Base-by-base conservation (phyloP, 1,140 invertebrate genomes). In the Drosophila carrolli region DNA sequence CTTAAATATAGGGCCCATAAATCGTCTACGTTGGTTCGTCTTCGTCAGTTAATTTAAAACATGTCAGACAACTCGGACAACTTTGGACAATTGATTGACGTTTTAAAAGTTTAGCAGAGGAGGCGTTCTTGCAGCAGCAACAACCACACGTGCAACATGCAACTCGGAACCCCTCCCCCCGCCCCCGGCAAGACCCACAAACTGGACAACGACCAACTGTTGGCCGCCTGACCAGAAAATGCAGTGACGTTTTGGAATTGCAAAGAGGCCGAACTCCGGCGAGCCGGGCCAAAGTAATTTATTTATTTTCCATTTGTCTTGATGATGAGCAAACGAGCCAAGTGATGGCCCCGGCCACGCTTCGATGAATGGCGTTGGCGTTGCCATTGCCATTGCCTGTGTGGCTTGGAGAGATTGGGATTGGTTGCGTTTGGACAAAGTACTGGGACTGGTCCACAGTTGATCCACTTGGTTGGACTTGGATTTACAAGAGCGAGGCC, bases 41-140 rank as follows among this genome's bases (percentile, higher is more conserved):
- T 89, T 90, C 84, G 84, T 89, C 84, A 89, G 84, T 89, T 89
- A 89, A 89, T 89, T 89, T 89, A 89, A 89, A 89, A 89, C 80
- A 89, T 89, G 84, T 89, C 84, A 90, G 84, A 89, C 85, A 89
- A 78, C 85, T 90, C 84, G 62, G 84, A 90, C 84, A 89, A 89
- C 85, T 89, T 89, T 85, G 77, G 84, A 89, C 84, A 90, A 90
- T 89, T 89, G 84, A 89, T 89, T 89, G 84, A 89, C 84, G 84
- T 81, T 90, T 89, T 89, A 89, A 89, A 89, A 89, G 85, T 89
- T 89, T 89, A 66, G 61, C 51, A 44, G 41, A 54, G 73, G 73
- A 83, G 81, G 58, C 80, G 80, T 81, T 81, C 81, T 62, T 75
- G 73, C 51, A 77, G 58, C 81, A 74, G 46, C 71, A 72, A 43